A percentile compares a stretch with the other conserved stretches of the same genome.
These are phyloP conservation scores for Hycleus phaleratus DNA, from an alignment of 1,140 invertebrate genomes.

Conservation along the genomic window DNA sequence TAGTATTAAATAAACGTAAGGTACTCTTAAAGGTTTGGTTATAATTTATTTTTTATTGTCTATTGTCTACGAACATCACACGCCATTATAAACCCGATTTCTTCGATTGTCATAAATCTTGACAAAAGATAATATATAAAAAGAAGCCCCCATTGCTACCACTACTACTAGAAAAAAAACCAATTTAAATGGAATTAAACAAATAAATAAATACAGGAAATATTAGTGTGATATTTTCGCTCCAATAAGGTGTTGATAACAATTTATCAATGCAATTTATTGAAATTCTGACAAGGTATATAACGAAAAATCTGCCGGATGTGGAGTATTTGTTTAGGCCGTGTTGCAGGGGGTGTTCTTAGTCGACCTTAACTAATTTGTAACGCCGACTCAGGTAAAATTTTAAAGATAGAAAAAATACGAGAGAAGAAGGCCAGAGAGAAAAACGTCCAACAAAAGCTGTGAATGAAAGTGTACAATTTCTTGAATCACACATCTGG, in stretches of 20 bases:
- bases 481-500: conserved; percentile 13
- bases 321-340: conserved; percentile 23
- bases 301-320: conserved; percentile 11
- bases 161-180: not conserved
- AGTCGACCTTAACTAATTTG: conserved; percentile 24
- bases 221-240: not conserved
- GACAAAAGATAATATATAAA: not conserved
- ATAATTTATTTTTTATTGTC: conserved; percentile 41
- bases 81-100: conserved; percentile 37
- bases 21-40: conserved; percentile 38
- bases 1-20: conserved; percentile 41
- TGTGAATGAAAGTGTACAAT: conserved; percentile 9
- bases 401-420: no score
- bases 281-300: conserved; percentile 5
- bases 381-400: conserved; percentile 28
- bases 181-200: not conserved
- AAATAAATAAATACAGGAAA: not conserved
- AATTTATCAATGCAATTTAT: conserved; percentile 17
- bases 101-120: conserved; percentile 33
- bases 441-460: not conserved
- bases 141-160: not conserved
- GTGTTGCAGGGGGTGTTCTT: conserved; percentile 4
- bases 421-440: not conserved
- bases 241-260: conserved; percentile 4
- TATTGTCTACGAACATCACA: conserved; percentile 36